Evolutionary conservation across 92 coral and sea anemone genomes (phyloP).

Genomic region (Phenganax marumi): DNA sequence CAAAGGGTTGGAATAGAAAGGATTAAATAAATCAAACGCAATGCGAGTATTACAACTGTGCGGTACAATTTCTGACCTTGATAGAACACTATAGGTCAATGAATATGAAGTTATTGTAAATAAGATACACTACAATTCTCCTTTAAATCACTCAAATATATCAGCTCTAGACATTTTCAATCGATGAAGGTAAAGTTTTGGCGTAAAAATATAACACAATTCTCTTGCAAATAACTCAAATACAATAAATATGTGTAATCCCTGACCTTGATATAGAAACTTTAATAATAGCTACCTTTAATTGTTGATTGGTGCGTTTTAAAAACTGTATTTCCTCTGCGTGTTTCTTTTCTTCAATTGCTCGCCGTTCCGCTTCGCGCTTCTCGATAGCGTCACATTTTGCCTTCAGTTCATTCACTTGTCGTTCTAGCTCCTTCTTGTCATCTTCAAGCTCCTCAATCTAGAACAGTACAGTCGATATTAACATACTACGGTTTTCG

Average conservation of each 20-base stretch:
- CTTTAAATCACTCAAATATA: too few relatives aligned
- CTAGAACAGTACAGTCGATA: constrained; percentile 47
- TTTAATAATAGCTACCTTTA: constrained; percentile 64
- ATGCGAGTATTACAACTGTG: too few relatives aligned
- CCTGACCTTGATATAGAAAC: too few relatives aligned
- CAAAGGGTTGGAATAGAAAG: too few relatives aligned
- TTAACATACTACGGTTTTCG: too few relatives aligned
- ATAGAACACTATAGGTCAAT: too few relatives aligned
- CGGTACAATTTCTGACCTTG: too few relatives aligned
- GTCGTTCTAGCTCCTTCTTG: constrained; percentile 93
- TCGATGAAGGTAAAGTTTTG: too few relatives aligned
- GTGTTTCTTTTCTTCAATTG: constrained; percentile 97
- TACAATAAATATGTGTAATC: not conserved
- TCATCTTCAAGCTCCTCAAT: constrained; percentile 90
- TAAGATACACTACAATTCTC: too few relatives aligned
- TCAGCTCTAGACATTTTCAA: too few relatives aligned
- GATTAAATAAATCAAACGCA: too few relatives aligned
- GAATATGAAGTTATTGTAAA: too few relatives aligned
- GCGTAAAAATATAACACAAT: not conserved
- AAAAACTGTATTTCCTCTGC: constrained; percentile 95
- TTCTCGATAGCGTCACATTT: constrained; percentile 99
- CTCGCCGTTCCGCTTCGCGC: constrained; percentile 95
- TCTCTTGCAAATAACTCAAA: not conserved
- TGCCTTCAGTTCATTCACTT: constrained; percentile 94
- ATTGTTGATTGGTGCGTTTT: constrained; percentile 94